Base-by-base conservation (phyloP, 2,888 invertebrate genomes). In the Pyrochroa serraticornis region DNA sequence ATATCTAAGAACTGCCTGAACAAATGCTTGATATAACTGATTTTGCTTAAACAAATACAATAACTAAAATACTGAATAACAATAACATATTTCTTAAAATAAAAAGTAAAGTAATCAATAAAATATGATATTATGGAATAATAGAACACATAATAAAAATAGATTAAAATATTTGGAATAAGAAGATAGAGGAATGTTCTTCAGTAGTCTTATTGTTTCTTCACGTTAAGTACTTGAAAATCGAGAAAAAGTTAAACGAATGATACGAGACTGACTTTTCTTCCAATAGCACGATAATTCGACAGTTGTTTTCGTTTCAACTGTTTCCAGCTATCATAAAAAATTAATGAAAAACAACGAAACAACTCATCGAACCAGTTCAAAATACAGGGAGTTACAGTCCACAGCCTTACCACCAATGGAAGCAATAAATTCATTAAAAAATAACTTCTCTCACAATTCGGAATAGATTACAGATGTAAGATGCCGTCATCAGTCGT, bases 401-500 rank as follows among this genome's bases (percentile, higher is more conserved):
- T 42, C 38, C 45, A 44, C 51, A 52, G 45, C 35, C 52, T 52
- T 41, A 53, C 53, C 46, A 46, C 53, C 53, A 47, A 52, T 30
- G 45, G 52, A 52, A 52, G 45, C 44, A 45, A 41, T 13, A 52
- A 45, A 10, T 52, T 45, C 32, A 14, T 14, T 35, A 39, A n/a
- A n/a, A 30, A 36, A 45, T 9, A n/a, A n/a, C n/a, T n/a, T n/a
- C n/a, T n/a, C n/a, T n/a, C n/a, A n/a, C n/a, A 22, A 22, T 22
- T 22, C 22, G 22, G 5, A 22, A 22, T 22, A 5, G 22, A 22
- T 64, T 70, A 75, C 32, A 77, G 66, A 60, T 77, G 77, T 53
- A 77, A 67, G 46, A 78, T 73, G 22, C 76, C 77, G 59, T 78
- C 78, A 46, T 79, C 78, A 57, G 75, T 74, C 7, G 67, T 60